phyloP scores from a whole-genome alignment of 2,888 invertebrate species.

The Laothoe populi region DNA sequence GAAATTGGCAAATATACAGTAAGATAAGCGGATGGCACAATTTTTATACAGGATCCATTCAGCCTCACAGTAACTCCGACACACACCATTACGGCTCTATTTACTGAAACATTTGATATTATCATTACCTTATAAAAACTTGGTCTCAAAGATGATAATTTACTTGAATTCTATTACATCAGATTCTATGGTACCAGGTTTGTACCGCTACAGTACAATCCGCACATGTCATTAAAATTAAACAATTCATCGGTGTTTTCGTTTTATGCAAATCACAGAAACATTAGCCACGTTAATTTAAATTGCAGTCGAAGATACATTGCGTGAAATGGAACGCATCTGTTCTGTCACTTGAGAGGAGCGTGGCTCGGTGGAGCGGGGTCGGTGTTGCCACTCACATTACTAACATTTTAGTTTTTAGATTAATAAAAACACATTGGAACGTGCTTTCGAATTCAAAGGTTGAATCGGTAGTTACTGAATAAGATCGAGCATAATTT shows the following conservation, averaged over 20 bases:
- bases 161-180: slow-evolving; percentile 46
- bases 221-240: slow-evolving; percentile 57
- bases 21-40: slow-evolving; percentile 80
- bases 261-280: slow-evolving; percentile 61
- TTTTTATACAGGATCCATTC: slow-evolving; percentile 32
- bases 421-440: not conserved
- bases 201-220: slow-evolving; percentile 74
- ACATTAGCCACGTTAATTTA: slow-evolving; percentile 73
- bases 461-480: too few relatives aligned
- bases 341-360: slow-evolving; percentile 51
- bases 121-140: slow-evolving; percentile 55
- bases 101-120: slow-evolving; percentile 31
- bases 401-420: slow-evolving; percentile 1
- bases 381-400: not conserved
- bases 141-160: slow-evolving; percentile 73
- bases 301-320: slow-evolving; percentile 38
- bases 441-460: too few relatives aligned
- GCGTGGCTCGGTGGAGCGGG: slow-evolving; percentile 36
- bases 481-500: too few relatives aligned
- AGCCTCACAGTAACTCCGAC: slow-evolving; percentile 32
- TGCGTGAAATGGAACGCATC: slow-evolving; percentile 45
- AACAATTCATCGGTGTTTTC: slow-evolving; percentile 52
- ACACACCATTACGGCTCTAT: slow-evolving; percentile 9
- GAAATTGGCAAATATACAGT: slow-evolving; percentile 65
- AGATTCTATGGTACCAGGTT: slow-evolving; percentile 59